These are phyloP conservation scores for Rutilus rutilus DNA, from an alignment of 2,113 vertebrate genomes.

Conservation along the genomic window DNA sequence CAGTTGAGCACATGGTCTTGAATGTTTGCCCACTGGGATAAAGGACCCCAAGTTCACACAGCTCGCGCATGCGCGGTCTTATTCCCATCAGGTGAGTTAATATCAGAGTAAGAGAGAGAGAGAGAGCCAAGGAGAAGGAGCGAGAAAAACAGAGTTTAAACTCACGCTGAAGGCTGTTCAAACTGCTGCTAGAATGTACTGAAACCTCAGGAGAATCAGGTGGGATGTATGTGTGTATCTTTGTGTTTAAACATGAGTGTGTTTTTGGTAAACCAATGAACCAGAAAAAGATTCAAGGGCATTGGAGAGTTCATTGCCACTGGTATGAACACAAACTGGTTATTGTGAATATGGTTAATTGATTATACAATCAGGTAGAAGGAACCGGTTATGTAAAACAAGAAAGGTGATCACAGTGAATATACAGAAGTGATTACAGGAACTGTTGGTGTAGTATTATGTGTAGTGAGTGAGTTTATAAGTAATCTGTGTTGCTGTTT, in stretches of 20 bases:
- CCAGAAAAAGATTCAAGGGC: constrained; percentile 16
- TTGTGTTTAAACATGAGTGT: background rate
- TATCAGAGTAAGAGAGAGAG: background rate
- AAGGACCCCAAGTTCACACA: constrained; percentile 34
- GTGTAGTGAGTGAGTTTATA: background rate
- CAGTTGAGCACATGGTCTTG: constrained; percentile 60
- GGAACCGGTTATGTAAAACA: background rate
- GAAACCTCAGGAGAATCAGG: constrained; percentile 37
- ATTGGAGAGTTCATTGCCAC: background rate
- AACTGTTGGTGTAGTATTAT: constrained; percentile 8
- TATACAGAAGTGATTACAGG: background rate
- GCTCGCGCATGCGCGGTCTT: constrained; percentile 58
- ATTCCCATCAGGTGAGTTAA: constrained; percentile 43
- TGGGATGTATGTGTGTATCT: constrained; percentile 16
- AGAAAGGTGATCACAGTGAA: background rate
- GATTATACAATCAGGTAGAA: background rate
- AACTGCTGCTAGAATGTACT: constrained; percentile 48
- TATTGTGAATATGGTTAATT: background rate
- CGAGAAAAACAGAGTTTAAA: background rate
- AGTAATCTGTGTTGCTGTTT: constrained; percentile 17
- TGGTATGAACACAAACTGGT: background rate
- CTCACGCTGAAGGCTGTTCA: constrained; percentile 42
- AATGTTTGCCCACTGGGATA: constrained; percentile 50
- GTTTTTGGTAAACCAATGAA: background rate
- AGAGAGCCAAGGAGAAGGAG: constrained; percentile 7